phyloP scores from a whole-genome alignment of 2,888 invertebrate species.

The Pterobdella sp. region DNA sequence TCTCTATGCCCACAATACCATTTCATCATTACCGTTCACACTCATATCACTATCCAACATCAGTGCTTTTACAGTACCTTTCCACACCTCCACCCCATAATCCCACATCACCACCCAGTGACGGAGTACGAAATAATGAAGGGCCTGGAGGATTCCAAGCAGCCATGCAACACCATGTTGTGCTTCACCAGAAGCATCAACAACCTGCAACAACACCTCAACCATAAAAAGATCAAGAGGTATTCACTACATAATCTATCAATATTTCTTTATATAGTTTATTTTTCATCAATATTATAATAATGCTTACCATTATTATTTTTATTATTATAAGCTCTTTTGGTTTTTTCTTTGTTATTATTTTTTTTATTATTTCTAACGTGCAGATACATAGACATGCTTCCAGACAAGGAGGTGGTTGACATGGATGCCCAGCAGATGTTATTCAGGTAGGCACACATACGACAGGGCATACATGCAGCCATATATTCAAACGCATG shows the following conservation, averaged over 20 bases:
- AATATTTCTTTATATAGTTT: too few relatives aligned
- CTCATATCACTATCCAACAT: too few relatives aligned
- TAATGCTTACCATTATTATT: too few relatives aligned
- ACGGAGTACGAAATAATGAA: conserved; percentile 38
- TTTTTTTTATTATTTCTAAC: too few relatives aligned
- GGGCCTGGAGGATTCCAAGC: conserved; percentile 33
- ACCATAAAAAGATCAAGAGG: conserved; percentile 28
- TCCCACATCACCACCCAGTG: conserved; percentile 32
- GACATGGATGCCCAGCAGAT: conserved; percentile 36
- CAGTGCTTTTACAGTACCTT: too few relatives aligned
- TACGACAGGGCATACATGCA: too few relatives aligned
- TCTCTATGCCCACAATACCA: too few relatives aligned
- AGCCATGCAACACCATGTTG: conserved; percentile 32
- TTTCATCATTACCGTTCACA: too few relatives aligned
- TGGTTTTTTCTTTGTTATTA: too few relatives aligned
- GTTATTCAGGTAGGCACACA: conserved; percentile 30
- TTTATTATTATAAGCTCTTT: too few relatives aligned
- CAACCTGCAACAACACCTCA: conserved; percentile 33
- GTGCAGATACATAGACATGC: conserved; percentile 34
- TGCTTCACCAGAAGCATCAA: conserved; percentile 35
- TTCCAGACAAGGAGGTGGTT: conserved; percentile 25
- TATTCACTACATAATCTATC: conserved; percentile 6
- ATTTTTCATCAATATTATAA: too few relatives aligned
- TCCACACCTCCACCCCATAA: background rate
- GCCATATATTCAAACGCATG: too few relatives aligned